Evolutionary conservation across 2,888 invertebrate species (phyloP), one percentile per base, ranked within the genome.

Genomic region (Piscicola geometra): DNA sequence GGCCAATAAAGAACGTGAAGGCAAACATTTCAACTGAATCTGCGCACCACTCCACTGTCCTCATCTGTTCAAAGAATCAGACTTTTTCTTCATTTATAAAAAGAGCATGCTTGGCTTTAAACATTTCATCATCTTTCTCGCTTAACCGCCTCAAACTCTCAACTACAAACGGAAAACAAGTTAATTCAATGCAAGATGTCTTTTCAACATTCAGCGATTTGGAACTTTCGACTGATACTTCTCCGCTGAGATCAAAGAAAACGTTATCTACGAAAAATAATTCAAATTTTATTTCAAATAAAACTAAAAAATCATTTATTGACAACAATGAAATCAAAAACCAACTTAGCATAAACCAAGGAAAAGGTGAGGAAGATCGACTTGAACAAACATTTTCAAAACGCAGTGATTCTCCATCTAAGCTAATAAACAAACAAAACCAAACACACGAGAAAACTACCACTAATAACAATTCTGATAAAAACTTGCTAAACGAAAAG

Each of bases 11-110:
- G n/a, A n/a, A n/a, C n/a, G n/a, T n/a, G n/a, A n/a, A n/a, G n/a
- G n/a, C n/a, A n/a, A n/a, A n/a, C n/a, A n/a, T n/a, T n/a, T n/a
- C n/a, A n/a, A n/a, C n/a, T n/a, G n/a, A n/a, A n/a, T n/a, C n/a
- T n/a, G n/a, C n/a, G n/a, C n/a, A n/a, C 32, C 30, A 32, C 5
- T 69, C 25, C 12, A 41, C 32, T 41, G 3, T 33, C 2, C 18
- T 70, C 3, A 70, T 21, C 15, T 70, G 70, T 47, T 41, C 30
- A 30, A 36, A 70, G 3, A 70, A 70, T 21, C 70, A 70, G 35
- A 25, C 36, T 35, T 70, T 70, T 25, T 33, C 30, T 3, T 28
- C 30, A 9, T 70, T 70, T 70, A 9, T 70, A 15, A 36, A 28
- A 36, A 70, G 41, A 41, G 70, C 35, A 9, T 47, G 35, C 15